Percentiles rank a stretch among this genome's conserved stretches.
Evolutionary conservation across 2,888 invertebrate genomes (phyloP).

Genomic region (Invenusta paracnida): DNA sequence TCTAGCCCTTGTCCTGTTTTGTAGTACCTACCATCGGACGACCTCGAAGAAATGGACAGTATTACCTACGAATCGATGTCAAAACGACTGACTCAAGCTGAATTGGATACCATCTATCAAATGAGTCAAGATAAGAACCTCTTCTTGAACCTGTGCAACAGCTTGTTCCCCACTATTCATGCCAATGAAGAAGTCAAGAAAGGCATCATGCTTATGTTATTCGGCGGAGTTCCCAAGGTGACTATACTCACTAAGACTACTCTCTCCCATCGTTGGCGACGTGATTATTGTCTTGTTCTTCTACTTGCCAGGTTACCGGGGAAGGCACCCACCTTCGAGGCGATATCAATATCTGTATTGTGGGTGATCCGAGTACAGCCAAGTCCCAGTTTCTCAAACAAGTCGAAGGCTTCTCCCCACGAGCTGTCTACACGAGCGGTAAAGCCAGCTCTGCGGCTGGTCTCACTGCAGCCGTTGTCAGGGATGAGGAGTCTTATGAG

Average conservation of each 20-base stretch:
- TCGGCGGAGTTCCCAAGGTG: conserved; percentile 91
- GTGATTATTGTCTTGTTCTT: background rate
- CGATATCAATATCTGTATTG: conserved; percentile 92
- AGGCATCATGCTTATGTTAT: conserved; percentile 82
- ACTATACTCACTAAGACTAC: too few relatives aligned
- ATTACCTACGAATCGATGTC: conserved; percentile 84
- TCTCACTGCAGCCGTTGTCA: conserved; percentile 93
- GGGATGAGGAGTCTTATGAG: conserved; percentile 93
- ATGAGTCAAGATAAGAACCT: conserved; percentile 89
- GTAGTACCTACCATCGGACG: conserved; percentile 32
- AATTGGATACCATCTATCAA: conserved; percentile 86
- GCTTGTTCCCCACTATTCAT: conserved; percentile 90
- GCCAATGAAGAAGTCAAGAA: conserved; percentile 92
- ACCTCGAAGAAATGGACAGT: conserved; percentile 69
- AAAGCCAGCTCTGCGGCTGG: conserved; percentile 97
- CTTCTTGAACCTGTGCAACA: conserved; percentile 80
- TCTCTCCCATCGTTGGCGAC: too few relatives aligned
- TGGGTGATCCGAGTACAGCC: conserved; percentile 96
- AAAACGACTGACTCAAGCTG: conserved; percentile 75
- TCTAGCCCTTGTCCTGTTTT: too few relatives aligned
- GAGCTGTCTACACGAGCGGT: conserved; percentile 95
- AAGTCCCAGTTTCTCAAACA: conserved; percentile 81
- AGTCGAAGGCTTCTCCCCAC: conserved; percentile 82
- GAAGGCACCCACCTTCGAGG: conserved; percentile 88
- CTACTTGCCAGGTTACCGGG: conserved; percentile 64